Conservation (phyloP, 2,797 vertebrate species). For the Melanotaenia maccullochi region DNA sequence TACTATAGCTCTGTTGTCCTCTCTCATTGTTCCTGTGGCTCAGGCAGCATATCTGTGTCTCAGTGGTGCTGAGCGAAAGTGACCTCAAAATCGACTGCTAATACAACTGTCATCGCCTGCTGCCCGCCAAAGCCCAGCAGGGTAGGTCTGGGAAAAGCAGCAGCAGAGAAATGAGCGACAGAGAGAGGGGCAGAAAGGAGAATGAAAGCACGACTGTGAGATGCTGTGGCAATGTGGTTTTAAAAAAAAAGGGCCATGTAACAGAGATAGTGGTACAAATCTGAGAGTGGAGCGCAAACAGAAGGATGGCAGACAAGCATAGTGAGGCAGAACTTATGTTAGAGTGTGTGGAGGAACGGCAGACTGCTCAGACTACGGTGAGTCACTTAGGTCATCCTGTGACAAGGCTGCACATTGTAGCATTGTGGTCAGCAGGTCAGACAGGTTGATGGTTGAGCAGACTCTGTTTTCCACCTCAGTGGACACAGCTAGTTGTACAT, state of each 20-base stretch:
- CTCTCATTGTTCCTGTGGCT: constrained; percentile 51
- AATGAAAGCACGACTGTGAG: constrained; percentile 29
- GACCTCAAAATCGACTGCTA: constrained; percentile 84
- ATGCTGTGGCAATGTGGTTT: constrained; percentile 7
- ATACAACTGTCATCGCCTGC: constrained; percentile 83
- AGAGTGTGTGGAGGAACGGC: constrained; percentile 32
- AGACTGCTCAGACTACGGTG: constrained; percentile 54
- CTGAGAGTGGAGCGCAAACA: constrained; percentile 38
- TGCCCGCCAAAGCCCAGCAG: constrained; percentile 64
- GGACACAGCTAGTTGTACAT: constrained; percentile 36
- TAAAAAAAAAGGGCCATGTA: constrained; percentile 4
- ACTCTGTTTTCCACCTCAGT: constrained; percentile 53
- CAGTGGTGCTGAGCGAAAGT: constrained; percentile 76
- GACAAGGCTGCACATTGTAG: constrained; percentile 58
- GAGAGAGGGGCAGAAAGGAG: constrained; percentile 16
- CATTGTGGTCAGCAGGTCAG: constrained; percentile 63
- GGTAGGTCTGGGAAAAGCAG: constrained; percentile 48
- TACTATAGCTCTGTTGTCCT: constrained; percentile 19
- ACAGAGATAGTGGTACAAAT: constrained; percentile 38
- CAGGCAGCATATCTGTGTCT: constrained; percentile 61
- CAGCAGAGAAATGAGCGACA: constrained; percentile 24
- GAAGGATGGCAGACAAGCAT: constrained; percentile 39
- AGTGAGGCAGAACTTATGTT: constrained; percentile 51
- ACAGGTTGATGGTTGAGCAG: constrained; percentile 61
- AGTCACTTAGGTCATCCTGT: constrained; percentile 62